These are phyloP conservation scores for Synchiropus splendidus DNA, from an alignment of 2,113 vertebrate species.

Conservation along the genomic window DNA sequence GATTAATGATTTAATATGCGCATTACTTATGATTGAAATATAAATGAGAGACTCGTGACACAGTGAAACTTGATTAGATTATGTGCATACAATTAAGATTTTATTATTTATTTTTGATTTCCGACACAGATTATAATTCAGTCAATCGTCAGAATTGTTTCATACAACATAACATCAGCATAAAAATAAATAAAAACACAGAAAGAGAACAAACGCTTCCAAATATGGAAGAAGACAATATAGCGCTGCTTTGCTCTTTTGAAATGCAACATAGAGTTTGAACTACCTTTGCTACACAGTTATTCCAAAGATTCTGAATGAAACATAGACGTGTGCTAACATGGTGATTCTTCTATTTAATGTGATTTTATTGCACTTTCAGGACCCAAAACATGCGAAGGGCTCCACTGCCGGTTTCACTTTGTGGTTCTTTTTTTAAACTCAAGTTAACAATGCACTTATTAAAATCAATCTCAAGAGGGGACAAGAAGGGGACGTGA, in stretches of 20 bases:
- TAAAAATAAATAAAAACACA: constrained; percentile 66
- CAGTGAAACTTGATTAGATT: constrained; percentile 1
- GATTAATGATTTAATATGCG: no score
- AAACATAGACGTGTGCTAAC: constrained; percentile 6
- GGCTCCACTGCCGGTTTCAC: constrained; percentile 9
- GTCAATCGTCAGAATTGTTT: constrained; percentile 41
- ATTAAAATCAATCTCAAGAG: constrained; percentile 9
- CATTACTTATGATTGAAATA: no score
- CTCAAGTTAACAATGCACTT: constrained; percentile 28
- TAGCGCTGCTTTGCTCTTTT: constrained; percentile 44
- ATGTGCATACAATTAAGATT: constrained; percentile 19
- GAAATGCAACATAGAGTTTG: not conserved
- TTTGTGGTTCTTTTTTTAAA: constrained; percentile 10
- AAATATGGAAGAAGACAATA: constrained; percentile 68
- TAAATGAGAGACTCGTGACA: not conserved
- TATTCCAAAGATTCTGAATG: no score
- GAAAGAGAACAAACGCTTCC: constrained; percentile 56
- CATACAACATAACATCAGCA: constrained; percentile 38
- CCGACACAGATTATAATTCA: constrained; percentile 48
- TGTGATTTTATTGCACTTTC: constrained; percentile 50
- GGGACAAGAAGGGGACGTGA: constrained; percentile 13
- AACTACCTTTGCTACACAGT: no score
- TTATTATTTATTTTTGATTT: constrained; percentile 47
- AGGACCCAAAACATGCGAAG: constrained; percentile 19
- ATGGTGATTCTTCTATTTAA: constrained; percentile 14